phyloP scores from a whole-genome alignment of 2,797 vertebrate species.

The Scomberomorus guttatus region DNA sequence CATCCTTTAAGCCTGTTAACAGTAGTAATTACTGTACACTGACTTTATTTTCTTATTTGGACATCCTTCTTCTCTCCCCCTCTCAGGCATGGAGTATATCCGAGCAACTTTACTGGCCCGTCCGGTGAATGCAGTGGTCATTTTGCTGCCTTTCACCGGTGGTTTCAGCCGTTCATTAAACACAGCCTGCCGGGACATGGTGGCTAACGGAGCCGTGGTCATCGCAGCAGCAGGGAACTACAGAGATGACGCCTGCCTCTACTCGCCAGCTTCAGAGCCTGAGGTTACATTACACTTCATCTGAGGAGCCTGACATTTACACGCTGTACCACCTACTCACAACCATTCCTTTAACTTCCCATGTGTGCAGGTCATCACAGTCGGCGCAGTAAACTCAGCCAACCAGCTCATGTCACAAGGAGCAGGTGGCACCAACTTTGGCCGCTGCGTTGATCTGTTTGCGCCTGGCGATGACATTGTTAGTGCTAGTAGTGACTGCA shows the following conservation, averaged over 20 bases:
- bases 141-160: conserved; percentile 87
- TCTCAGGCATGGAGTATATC: conserved; percentile 89
- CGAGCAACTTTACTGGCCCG: conserved; percentile 67
- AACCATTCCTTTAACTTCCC: background rate
- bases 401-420: conserved; percentile 89
- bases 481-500: conserved; percentile 92
- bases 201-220: conserved; percentile 76
- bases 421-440: conserved; percentile 89
- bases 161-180: conserved; percentile 88
- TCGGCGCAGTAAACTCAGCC: conserved; percentile 88
- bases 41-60: background rate
- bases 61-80: background rate
- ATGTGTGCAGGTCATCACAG: conserved; percentile 89
- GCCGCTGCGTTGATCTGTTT: conserved; percentile 92
- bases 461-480: conserved; percentile 93
- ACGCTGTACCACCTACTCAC: background rate
- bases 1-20: background rate
- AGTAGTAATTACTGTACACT: background rate
- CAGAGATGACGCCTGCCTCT: conserved; percentile 91
- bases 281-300: conserved; percentile 80
- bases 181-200: conserved; percentile 83
- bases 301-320: background rate
- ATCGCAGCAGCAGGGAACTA: conserved; percentile 92
- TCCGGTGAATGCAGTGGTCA: conserved; percentile 68
- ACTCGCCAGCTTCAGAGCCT: conserved; percentile 91